Conservation (phyloP, 2,113 vertebrate species). For the Coptodon bakossiorum region DNA sequence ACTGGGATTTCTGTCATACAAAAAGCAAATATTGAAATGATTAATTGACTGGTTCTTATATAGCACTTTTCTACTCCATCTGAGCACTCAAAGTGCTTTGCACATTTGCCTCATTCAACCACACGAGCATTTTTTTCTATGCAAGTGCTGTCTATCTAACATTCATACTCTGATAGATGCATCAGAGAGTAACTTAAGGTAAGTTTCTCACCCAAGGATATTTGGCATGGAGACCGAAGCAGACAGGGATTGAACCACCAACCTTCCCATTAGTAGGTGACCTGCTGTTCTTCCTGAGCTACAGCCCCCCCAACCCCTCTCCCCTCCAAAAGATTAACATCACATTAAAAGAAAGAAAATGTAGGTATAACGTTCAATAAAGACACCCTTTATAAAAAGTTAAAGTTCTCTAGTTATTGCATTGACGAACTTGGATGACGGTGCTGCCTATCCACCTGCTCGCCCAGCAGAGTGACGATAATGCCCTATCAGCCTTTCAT, state of each 20-base stretch:
- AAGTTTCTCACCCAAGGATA: neutral
- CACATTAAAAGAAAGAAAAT: neutral
- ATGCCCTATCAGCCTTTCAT: neutral
- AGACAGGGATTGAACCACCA: neutral
- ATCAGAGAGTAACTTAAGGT: neutral
- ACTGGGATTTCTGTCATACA: neutral
- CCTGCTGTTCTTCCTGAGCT: neutral
- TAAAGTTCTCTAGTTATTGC: neutral
- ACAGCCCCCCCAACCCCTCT: neutral
- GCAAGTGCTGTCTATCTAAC: neutral
- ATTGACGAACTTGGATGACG: neutral
- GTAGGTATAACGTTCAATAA: neutral
- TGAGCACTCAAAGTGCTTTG: neutral
- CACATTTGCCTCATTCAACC: neutral
- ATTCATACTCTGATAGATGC: neutral
- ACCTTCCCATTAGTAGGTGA: neutral
- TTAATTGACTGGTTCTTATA: neutral
- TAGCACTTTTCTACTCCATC: neutral
- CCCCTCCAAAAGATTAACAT: neutral
- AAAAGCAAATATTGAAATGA: neutral
- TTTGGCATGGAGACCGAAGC: neutral
- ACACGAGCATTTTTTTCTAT: neutral
- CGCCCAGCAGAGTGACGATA: neutral
- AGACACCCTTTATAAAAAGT: neutral
- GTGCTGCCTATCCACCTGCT: neutral